Percentiles rank a stretch among this genome's conserved stretches.
phyloP scores from a whole-genome alignment of 2,888 invertebrate species.

The Caenorhabditis sp. region DNA sequence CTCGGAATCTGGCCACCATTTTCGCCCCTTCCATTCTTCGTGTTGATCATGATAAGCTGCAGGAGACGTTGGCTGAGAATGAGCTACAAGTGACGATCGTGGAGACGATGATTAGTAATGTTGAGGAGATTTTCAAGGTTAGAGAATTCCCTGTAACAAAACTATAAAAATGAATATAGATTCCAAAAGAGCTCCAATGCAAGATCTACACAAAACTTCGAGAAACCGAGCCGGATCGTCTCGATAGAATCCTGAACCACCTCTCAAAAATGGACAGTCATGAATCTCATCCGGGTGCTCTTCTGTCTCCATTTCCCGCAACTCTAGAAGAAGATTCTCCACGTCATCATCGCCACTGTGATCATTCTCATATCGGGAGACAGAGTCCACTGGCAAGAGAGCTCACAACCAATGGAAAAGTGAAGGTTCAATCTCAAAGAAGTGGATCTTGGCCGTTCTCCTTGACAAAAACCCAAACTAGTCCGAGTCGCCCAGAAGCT shows the following conservation, averaged over 20 bases:
- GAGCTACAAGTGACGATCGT: constrained; percentile 91
- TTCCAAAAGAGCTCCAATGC: constrained; percentile 91
- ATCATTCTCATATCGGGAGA: constrained; percentile 66
- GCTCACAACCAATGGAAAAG: constrained; percentile 66
- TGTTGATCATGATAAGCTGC: constrained; percentile 83
- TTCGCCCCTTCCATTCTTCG: constrained; percentile 96
- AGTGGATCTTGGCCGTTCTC: constrained; percentile 73
- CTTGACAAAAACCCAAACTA: constrained; percentile 56
- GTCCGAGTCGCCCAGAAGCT: constrained; percentile 55
- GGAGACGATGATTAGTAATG: constrained; percentile 91
- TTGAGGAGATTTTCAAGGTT: constrained; percentile 88
- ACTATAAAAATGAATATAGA: too few species aligned
- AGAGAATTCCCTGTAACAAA: too few species aligned
- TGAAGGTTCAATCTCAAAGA: constrained; percentile 70
- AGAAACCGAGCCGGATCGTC: constrained; percentile 90
- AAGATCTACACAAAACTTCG: constrained; percentile 92
- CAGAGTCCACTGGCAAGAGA: constrained; percentile 62
- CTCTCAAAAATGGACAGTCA: constrained; percentile 68
- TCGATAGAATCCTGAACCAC: constrained; percentile 87
- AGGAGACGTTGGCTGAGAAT: constrained; percentile 82
- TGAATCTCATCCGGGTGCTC: constrained; percentile 55
- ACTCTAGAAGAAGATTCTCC: constrained; percentile 71
- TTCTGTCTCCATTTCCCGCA: constrained; percentile 69
- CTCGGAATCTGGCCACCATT: constrained; percentile 92
- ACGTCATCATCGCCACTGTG: constrained; percentile 49